Conservation (phyloP, 1,140 invertebrate species). For the Microplitis mediator region DNA sequence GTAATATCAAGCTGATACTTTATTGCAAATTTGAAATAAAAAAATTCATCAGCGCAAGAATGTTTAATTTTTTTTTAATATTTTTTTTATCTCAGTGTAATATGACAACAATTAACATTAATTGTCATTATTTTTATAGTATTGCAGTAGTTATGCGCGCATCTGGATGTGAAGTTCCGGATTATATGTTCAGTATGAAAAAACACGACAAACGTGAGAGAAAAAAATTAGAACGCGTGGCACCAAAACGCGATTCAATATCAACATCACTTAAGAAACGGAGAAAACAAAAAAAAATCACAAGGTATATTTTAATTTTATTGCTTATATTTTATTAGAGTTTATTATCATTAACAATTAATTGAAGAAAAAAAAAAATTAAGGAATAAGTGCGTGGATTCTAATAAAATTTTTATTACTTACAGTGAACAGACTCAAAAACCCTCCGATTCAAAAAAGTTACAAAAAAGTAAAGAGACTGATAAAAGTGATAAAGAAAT, state of each 20-base stretch:
- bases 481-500: too few relatives aligned
- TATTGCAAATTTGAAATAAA: too few relatives aligned
- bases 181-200: constrained; percentile 85
- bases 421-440: too few relatives aligned
- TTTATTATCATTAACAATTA: too few relatives aligned
- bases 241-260: constrained; percentile 69
- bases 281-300: constrained; percentile 35
- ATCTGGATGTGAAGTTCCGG: constrained; percentile 88
- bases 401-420: too few relatives aligned
- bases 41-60: not conserved
- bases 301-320: not conserved
- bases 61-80: constrained; percentile 7
- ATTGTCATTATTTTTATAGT: constrained; percentile 58
- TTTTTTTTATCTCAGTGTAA: constrained; percentile 11
- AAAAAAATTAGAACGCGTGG: constrained; percentile 65
- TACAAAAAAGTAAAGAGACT: too few relatives aligned
- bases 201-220: constrained; percentile 72
- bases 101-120: constrained; percentile 6
- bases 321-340: not conserved
- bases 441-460: too few relatives aligned
- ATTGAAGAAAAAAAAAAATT: too few relatives aligned
- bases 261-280: constrained; percentile 62
- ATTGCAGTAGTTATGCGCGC: constrained; percentile 86
- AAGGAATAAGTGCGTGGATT: too few relatives aligned
- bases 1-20: too few relatives aligned